A percentile compares a stretch with the other conserved stretches of the same genome.
Evolutionary conservation across 2,888 invertebrate species (phyloP).

Genomic region (Parapristionchus giblindavisi): DNA sequence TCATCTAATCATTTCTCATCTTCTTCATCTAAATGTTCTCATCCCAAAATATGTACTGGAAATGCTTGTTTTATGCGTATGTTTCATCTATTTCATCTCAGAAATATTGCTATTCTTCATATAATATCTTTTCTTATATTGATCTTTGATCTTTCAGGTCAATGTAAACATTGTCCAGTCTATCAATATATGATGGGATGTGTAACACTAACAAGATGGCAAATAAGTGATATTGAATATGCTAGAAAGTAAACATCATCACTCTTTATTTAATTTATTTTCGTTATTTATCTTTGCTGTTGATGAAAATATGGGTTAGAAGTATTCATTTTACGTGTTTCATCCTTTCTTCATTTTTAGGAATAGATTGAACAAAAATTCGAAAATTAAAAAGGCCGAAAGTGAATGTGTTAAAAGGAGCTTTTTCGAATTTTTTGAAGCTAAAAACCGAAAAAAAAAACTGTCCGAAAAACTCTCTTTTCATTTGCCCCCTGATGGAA

Average conservation of each 20-base stretch:
- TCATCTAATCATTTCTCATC: slow-evolving; percentile 37
- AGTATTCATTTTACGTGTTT: too few species aligned
- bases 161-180: slow-evolving; percentile 63
- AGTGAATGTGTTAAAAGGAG: background rate
- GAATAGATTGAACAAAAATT: background rate
- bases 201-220: slow-evolving; percentile 56
- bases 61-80: slow-evolving; percentile 61
- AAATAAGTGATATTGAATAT: slow-evolving; percentile 54
- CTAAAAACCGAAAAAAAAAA: too few species aligned
- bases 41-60: slow-evolving; percentile 55
- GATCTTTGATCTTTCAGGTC: slow-evolving; percentile 46
- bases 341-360: slow-evolving; percentile 1
- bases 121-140: background rate
- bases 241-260: slow-evolving; percentile 36
- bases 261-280: background rate
- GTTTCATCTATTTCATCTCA: slow-evolving; percentile 35
- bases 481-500: too few species aligned
- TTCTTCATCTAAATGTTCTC: slow-evolving; percentile 53
- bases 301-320: too few species aligned
- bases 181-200: slow-evolving; percentile 62
- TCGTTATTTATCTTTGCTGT: too few species aligned
- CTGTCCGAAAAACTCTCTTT: too few species aligned
- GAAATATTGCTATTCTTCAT: background rate
- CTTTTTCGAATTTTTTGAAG: slow-evolving; percentile 19
- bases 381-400: background rate